These are phyloP conservation scores for Lasioglossum leucozonium DNA, from an alignment of 2,888 invertebrate genomes.

Conservation along the genomic window DNA sequence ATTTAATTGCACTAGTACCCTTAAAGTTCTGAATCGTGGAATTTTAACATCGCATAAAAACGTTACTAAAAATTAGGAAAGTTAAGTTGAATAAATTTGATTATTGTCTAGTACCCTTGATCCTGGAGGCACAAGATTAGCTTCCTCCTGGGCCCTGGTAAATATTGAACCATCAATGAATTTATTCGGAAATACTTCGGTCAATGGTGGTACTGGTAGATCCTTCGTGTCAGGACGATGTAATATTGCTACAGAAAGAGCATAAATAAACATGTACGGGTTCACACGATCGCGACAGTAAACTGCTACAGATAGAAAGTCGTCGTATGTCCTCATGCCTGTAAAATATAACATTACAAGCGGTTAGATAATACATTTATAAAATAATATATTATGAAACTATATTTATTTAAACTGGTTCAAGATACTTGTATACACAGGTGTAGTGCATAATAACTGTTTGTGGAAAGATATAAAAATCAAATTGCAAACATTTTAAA, in stretches of 20 bases:
- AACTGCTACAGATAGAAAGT: slow-evolving; percentile 89
- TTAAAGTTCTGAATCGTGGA: too few species aligned
- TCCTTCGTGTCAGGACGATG: slow-evolving; percentile 90
- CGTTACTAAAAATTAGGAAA: too few species aligned
- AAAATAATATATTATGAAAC: too few species aligned
- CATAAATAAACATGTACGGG: slow-evolving; percentile 92
- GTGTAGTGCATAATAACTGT: background rate
- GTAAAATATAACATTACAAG: slow-evolving; percentile 38
- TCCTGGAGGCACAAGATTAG: slow-evolving; percentile 87
- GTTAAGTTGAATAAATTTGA: too few species aligned
- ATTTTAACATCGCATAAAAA: too few species aligned
- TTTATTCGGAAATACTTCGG: slow-evolving; percentile 92
- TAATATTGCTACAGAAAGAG: slow-evolving; percentile 90
- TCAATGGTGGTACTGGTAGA: slow-evolving; percentile 90
- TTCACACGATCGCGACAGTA: slow-evolving; percentile 91
- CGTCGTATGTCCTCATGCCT: slow-evolving; percentile 90
- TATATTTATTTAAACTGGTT: background rate
- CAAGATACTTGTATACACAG: background rate
- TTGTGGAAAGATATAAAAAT: background rate
- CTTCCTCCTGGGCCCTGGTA: slow-evolving; percentile 89
- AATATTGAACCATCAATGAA: slow-evolving; percentile 92
- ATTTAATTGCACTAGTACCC: too few species aligned
- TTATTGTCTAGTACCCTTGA: slow-evolving; percentile 86
- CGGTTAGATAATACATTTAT: background rate
- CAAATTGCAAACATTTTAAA: background rate